Base-by-base conservation (phyloP, 2,888 invertebrate species). In the Parapristionchus giblindavisi region DNA sequence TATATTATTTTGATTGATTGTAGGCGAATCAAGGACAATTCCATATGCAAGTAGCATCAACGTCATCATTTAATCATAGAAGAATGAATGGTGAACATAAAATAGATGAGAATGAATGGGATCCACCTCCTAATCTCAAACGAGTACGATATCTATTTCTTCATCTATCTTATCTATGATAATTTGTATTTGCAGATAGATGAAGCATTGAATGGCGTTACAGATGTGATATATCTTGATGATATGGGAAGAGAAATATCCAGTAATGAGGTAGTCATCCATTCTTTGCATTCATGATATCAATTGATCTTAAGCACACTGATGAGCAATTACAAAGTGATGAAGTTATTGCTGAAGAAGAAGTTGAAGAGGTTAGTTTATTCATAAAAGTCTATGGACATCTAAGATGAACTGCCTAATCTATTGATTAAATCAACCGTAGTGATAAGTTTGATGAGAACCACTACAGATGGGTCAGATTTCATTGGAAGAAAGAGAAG, bases 301-400 rank as follows among this genome's bases (percentile, higher is more conserved):
- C 17, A 52, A n/a, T 43, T 29, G 3, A 65, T 40, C 27, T 29
- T 17, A 27, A 43, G 5, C 43, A n/a, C 14, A 43, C 29, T 29
- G 43, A 65, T 2, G 32, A 43, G 63, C 43, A 65, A 32, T 43
- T 43, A 66, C 27, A 36, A 70, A 43, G 40, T 56, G 71, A 48
- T 54, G 60, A 34, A 61, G 75, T 3, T 6, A 58, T 58, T 8
- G 51, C 40, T 34, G 74, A 74, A 63, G 75, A 65, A 3, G 56
- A 38, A 52, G 60, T 51, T 4, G 56, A 75, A 3, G 61, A 61
- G 61, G 61, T 61, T 3, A 58, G 32, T 51, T 58, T 11, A 71
- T 38, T 6, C 38, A 38, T 34, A 21, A 66, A 24, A 17, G n/a
- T 27, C 14, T 40, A 40, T 21, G 66, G 32, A 3, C 8, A 66